These are phyloP conservation scores for Anas georgica DNA, from an alignment of 2,797 vertebrate species.

Conservation along the genomic window DNA sequence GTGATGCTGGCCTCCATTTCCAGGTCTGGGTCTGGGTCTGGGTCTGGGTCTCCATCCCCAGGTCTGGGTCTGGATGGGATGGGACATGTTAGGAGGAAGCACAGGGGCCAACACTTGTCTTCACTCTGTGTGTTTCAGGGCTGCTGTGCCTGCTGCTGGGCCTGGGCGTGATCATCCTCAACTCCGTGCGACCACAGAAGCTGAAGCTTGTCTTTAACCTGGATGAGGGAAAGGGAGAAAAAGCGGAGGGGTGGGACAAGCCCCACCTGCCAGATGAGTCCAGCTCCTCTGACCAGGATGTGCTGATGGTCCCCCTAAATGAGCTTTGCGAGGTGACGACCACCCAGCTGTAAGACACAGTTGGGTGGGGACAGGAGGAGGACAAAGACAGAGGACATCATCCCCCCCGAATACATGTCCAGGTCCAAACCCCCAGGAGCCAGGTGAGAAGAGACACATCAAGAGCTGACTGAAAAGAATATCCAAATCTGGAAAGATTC, in stretches of 20 bases:
- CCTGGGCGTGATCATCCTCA: conserved; percentile 75
- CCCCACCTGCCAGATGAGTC: background rate
- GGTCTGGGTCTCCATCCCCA: background rate
- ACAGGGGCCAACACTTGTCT: background rate
- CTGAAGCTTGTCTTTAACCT: conserved; percentile 86
- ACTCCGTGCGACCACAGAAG: conserved; percentile 80
- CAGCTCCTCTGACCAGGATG: background rate
- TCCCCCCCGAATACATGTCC: background rate
- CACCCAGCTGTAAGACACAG: background rate
- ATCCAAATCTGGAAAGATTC: background rate
- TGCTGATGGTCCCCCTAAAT: background rate
- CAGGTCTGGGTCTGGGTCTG: background rate
- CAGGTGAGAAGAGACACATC: rapidly evolving
- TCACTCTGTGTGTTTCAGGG: conserved; percentile 71
- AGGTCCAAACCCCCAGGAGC: background rate
- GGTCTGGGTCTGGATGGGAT: background rate
- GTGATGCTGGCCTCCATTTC: background rate
- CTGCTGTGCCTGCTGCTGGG: conserved; percentile 86
- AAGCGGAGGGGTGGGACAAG: background rate
- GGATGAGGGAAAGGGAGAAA: conserved; percentile 11
- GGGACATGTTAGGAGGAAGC: background rate
- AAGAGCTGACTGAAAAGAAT: background rate
- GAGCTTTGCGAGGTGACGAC: background rate
- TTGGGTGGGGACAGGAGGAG: background rate
- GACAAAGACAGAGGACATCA: background rate